Evolutionary conservation across 2,888 invertebrate species (phyloP), one percentile per base, ranked within the genome.

Genomic region (Oscheius sp.): DNA sequence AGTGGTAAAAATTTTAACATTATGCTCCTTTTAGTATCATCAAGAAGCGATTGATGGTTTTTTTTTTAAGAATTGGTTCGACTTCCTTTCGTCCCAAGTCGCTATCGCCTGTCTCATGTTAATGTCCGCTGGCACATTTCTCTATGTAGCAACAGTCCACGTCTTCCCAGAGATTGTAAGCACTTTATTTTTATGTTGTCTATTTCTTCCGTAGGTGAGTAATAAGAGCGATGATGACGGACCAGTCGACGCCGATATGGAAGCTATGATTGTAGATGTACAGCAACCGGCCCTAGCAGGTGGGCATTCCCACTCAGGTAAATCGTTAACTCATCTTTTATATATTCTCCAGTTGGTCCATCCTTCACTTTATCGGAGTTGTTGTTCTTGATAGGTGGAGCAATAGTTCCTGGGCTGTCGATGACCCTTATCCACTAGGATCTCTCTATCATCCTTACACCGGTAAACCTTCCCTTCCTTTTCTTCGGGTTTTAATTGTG

Each of bases 61-160:
- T 45, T 47, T n/a, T 51, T 30, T 68, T 30, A 32, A 69, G 69
- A 65, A 41, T 20, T 51, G 65, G 38, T 45, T 66, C 20, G 17
- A 36, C 6, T 45, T 54, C 22, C 44, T 41, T 6, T 33, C 47
- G 12, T 67, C 67, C 8, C 90, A 94, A 54, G 94, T 95, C 86
- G 94, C 94, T 1, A 97, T 97, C 28, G 97, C 94, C 87, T 91
- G 97, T 69, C 95, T 97, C 0, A 95, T 99, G 95, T 88, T 98
- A 36, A 98, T 98, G 88, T 96, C 96, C 47, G 98, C 96, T 0
- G 98, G 98, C 0, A 98, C 98, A 14, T 99, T 98, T 88, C 89
- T 98, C 0, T 98, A 97, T 87, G 98, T 98, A 1, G 95, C 98
- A 0, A 97, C 97, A 0, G 96, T 98, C 0, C 98, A 99, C 87